A percentile compares a stretch with the other conserved stretches of the same genome.
Conservation (phyloP, 1,140 invertebrate species). For the Anadara kagoshimensis region DNA sequence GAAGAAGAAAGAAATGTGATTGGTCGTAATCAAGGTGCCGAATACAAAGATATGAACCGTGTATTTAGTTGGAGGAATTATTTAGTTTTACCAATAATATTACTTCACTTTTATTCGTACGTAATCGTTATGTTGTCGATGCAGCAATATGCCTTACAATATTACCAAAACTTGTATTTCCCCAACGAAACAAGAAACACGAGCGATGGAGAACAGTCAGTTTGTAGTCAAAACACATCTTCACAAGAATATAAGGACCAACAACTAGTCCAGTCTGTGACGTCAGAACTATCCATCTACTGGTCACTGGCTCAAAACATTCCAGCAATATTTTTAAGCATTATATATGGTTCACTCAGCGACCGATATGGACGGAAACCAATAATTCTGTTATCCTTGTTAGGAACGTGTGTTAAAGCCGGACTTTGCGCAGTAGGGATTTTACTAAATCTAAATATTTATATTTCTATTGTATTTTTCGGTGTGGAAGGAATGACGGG, state of each 20-base stretch:
- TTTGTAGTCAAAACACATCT: not conserved
- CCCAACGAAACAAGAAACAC: too few relatives aligned
- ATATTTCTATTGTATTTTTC: conserved; percentile 15
- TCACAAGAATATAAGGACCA: conserved; percentile 2
- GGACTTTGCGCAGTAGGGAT: conserved; percentile 13
- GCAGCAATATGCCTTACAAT: too few relatives aligned
- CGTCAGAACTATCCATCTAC: conserved; percentile 7
- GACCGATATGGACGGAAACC: conserved; percentile 30
- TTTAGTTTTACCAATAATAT: too few relatives aligned
- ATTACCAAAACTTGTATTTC: too few relatives aligned
- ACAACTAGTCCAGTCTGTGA: not conserved
- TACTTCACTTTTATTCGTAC: too few relatives aligned
- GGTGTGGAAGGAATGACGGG: conserved; percentile 13
- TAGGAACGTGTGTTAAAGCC: conserved; percentile 13
- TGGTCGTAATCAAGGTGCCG: too few relatives aligned
- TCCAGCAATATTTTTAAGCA: conserved; percentile 8
- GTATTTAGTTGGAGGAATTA: too few relatives aligned
- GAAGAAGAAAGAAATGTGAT: too few relatives aligned
- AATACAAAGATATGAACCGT: too few relatives aligned
- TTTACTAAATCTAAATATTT: conserved; percentile 21
- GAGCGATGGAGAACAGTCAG: not conserved
- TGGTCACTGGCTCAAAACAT: not conserved
- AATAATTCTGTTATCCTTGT: conserved; percentile 20
- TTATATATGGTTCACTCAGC: conserved; percentile 23
- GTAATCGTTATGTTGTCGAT: too few relatives aligned